phyloP scores from a whole-genome alignment of 2,797 vertebrate species.

The Diceros bicornis region DNA sequence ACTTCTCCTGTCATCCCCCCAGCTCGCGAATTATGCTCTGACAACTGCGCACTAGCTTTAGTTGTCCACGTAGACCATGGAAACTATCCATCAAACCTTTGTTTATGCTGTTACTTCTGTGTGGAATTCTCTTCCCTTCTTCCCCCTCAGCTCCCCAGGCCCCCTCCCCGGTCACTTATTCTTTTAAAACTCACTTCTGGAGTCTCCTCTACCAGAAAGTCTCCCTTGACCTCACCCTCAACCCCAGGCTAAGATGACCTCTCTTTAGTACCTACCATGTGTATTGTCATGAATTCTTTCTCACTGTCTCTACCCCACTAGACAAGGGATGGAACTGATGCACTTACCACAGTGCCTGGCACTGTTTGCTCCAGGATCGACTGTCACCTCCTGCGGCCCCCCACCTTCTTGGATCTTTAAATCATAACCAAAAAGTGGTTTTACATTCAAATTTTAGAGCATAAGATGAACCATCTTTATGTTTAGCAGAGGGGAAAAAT shows the following conservation, averaged over 20 bases:
- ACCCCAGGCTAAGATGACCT: not conserved
- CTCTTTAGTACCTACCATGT: not conserved
- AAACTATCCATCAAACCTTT: not conserved
- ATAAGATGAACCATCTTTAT: not conserved
- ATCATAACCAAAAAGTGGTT: conserved; percentile 37
- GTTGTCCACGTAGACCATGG: not conserved
- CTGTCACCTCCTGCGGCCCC: not conserved
- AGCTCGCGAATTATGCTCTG: not conserved
- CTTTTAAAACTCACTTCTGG: not conserved
- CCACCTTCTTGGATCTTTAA: not conserved
- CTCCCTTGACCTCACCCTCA: not conserved
- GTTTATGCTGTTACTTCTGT: not conserved
- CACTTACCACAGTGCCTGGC: not conserved
- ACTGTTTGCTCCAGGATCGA: not conserved
- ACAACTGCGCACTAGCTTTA: too few species aligned
- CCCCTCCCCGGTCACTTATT: not conserved
- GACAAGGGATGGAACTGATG: not conserved
- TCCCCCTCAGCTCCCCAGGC: not conserved
- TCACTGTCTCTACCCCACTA: not conserved
- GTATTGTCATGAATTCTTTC: not conserved
- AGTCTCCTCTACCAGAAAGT: not conserved
- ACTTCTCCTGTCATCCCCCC: not conserved
- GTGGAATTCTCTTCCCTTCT: not conserved
- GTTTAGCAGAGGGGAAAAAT: not conserved
- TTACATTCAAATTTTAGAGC: conserved; percentile 30